phyloP scores from a whole-genome alignment of 2,113 vertebrate genomes.

The Bubo bubo region DNA sequence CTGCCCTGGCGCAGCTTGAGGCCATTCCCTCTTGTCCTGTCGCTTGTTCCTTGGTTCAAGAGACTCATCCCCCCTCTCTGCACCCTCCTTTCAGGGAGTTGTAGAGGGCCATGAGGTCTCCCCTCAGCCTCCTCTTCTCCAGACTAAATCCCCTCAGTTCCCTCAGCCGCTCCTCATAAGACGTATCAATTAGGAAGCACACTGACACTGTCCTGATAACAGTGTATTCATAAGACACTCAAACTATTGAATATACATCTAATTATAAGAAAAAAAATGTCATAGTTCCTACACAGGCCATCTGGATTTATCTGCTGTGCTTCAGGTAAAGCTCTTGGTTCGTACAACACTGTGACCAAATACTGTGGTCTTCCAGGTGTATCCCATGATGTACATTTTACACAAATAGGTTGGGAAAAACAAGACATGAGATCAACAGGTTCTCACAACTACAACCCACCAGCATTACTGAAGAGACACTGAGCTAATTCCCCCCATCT shows the following conservation, averaged over 20 bases:
- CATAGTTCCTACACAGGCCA: not conserved
- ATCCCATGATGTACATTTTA: not conserved
- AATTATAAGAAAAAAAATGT: not conserved
- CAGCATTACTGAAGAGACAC: accelerated
- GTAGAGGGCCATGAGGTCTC: too few relatives aligned
- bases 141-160: too few relatives aligned
- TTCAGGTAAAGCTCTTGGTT: not conserved
- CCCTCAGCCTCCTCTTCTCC: too few relatives aligned
- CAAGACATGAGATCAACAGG: accelerated
- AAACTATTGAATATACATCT: not conserved
- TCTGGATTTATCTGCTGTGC: not conserved
- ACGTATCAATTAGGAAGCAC: not conserved
- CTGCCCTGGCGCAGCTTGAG: too few relatives aligned
- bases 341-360: not conserved
- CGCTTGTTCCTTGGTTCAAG: too few relatives aligned
- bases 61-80: too few relatives aligned
- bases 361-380: accelerated
- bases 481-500: too few relatives aligned
- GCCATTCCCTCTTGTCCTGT: too few relatives aligned
- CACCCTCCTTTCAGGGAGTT: too few relatives aligned
- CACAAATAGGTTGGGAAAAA: not conserved
- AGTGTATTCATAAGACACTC: not conserved
- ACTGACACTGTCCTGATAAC: not conserved
- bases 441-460: not conserved
- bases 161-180: too few relatives aligned